A percentile compares a stretch with the other conserved stretches of the same genome.
These are phyloP conservation scores for Oithona nana DNA, from an alignment of 2,888 invertebrate genomes.

Conservation along the genomic window DNA sequence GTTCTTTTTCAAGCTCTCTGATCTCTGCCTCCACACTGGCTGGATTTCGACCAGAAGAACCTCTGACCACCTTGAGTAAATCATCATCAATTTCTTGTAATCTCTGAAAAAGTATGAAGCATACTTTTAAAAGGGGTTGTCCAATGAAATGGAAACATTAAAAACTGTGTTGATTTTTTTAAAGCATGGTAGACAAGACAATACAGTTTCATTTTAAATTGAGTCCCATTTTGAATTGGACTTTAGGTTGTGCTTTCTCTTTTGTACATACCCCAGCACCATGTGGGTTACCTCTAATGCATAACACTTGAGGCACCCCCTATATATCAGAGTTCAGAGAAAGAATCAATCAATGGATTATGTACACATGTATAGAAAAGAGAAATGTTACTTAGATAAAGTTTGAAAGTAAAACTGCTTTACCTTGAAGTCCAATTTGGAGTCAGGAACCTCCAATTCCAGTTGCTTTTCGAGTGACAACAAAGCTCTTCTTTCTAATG, in stretches of 20 bases:
- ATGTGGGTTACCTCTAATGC: background rate
- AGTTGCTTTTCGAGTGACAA: background rate
- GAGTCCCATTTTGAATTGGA: background rate
- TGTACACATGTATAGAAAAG: background rate
- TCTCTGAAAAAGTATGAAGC: background rate
- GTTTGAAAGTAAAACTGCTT: no score
- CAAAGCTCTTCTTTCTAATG: background rate
- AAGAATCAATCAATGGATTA: background rate
- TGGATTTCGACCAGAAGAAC: background rate
- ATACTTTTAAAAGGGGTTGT: no score
- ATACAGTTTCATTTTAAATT: background rate
- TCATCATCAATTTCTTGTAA: background rate
- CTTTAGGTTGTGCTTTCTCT: background rate
- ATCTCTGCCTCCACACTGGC: background rate
- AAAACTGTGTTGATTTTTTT: background rate
- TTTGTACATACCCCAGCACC: conserved; percentile 5
- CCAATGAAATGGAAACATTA: no score
- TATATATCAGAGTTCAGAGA: background rate
- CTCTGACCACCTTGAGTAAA: background rate
- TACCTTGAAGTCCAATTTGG: background rate
- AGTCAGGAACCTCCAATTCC: background rate
- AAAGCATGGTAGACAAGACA: background rate
- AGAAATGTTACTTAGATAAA: no score
- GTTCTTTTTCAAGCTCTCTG: background rate
- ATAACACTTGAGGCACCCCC: background rate